Conservation (phyloP, 2,113 vertebrate genomes). For the Rhea americana region DNA sequence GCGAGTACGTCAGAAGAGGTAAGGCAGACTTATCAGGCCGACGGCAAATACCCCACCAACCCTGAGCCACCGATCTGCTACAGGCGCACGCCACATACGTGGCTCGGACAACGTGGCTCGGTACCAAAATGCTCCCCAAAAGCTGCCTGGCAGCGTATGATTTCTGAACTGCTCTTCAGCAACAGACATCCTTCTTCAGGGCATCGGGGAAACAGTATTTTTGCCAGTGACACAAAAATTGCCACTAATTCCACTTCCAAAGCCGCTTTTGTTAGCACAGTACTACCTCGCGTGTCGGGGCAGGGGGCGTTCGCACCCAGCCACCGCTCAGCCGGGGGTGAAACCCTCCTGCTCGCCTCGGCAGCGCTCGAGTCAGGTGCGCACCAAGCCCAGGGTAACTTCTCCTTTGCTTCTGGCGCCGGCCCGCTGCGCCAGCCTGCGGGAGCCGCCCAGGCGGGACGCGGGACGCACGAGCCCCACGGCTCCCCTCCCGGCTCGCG, state of each 20-base stretch:
- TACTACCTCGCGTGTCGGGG: background rate
- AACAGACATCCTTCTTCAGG: background rate
- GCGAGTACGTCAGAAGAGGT: background rate
- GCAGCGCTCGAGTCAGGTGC: background rate
- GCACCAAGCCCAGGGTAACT: background rate
- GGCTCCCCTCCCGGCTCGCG: background rate
- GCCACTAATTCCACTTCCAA: background rate
- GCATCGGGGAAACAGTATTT: background rate
- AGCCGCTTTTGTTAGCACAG: background rate
- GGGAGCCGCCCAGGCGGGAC: background rate
- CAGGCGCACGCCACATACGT: background rate
- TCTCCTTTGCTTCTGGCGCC: background rate
- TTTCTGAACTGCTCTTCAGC: background rate
- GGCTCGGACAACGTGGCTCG: background rate
- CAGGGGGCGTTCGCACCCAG: background rate
- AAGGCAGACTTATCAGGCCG: background rate
- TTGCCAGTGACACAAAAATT: background rate
- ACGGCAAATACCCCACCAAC: background rate
- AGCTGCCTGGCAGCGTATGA: background rate
- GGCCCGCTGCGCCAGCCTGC: accelerated
- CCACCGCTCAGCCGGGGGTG: background rate
- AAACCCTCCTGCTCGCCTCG: background rate
- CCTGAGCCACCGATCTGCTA: background rate
- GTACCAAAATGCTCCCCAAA: background rate
- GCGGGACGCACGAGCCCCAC: background rate